A percentile compares a stretch with the other conserved stretches of the same genome.
Evolutionary conservation across 2,888 invertebrate species (phyloP).

Genomic region (Thyatira batis): DNA sequence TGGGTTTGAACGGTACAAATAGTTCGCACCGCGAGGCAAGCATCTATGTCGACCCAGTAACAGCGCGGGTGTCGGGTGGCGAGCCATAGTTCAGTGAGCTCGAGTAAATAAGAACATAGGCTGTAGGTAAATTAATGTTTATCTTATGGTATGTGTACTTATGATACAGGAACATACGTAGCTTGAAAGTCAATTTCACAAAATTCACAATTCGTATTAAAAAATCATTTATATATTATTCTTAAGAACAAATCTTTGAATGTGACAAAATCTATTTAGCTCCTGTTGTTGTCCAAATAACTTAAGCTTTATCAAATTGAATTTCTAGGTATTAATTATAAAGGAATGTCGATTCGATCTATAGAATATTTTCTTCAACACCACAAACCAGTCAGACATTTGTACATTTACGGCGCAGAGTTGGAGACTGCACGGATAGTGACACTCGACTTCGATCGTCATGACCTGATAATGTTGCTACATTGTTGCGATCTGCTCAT

Average conservation of each 20-base stretch:
- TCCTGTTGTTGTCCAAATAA: not conserved
- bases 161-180: too few relatives aligned
- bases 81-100: slow-evolving; percentile 34
- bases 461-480: slow-evolving; percentile 55
- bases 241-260: not conserved
- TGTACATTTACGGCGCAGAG: slow-evolving; percentile 34
- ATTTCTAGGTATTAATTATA: not conserved
- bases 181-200: too few relatives aligned
- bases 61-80: slow-evolving; percentile 58
- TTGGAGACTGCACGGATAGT: slow-evolving; percentile 42
- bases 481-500: slow-evolving; percentile 41
- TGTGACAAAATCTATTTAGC: not conserved
- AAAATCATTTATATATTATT: too few relatives aligned
- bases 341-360: not conserved
- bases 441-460: slow-evolving; percentile 57
- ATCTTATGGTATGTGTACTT: not conserved
- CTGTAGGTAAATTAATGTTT: not conserved
- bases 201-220: too few relatives aligned
- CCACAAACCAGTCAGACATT: slow-evolving; percentile 27
- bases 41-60: slow-evolving; percentile 64
- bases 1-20: slow-evolving; percentile 73
- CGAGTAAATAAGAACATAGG: slow-evolving; percentile 32
- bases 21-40: slow-evolving; percentile 54
- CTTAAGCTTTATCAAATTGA: not conserved
- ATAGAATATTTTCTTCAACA: not conserved